phyloP scores from a whole-genome alignment of 2,888 invertebrate species.

The Chironomus tentans region DNA sequence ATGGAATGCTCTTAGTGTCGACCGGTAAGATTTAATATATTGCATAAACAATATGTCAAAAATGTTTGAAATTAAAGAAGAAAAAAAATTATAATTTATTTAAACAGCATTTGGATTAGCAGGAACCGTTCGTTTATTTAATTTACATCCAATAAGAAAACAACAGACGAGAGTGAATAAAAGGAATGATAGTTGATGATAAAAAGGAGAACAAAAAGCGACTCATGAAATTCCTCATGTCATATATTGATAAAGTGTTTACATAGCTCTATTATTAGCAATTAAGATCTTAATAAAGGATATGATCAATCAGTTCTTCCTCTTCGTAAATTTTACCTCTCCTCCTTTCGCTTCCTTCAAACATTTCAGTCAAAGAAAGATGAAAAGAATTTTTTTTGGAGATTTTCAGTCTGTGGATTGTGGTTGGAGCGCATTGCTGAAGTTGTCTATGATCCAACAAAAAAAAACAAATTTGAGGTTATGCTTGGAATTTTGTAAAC shows the following conservation, averaged over 20 bases:
- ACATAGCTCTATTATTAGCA: background rate
- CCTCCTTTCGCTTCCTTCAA: background rate
- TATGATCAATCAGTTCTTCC: background rate
- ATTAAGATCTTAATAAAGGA: background rate
- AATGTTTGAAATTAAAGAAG: background rate
- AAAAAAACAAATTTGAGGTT: too few species aligned
- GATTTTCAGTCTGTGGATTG: background rate
- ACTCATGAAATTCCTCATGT: background rate
- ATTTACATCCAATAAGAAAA: constrained; percentile 2
- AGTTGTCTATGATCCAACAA: too few species aligned
- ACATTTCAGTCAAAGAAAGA: too few species aligned
- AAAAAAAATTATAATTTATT: background rate
- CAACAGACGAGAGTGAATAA: background rate
- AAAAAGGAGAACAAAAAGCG: background rate
- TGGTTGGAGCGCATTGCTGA: too few species aligned
- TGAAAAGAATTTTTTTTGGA: background rate
- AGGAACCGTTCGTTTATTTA: constrained; percentile 1
- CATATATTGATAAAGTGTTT: background rate
- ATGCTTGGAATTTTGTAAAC: too few species aligned
- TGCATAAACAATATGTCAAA: background rate
- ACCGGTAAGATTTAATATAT: background rate
- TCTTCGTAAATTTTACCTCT: background rate
- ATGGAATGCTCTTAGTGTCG: background rate
- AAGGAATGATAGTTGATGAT: background rate
- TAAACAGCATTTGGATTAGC: background rate